Percentiles rank a stretch among this genome's conserved stretches.
Evolutionary conservation across 2,797 vertebrate species (phyloP).

Genomic region (Cyclura pinguis): DNA sequence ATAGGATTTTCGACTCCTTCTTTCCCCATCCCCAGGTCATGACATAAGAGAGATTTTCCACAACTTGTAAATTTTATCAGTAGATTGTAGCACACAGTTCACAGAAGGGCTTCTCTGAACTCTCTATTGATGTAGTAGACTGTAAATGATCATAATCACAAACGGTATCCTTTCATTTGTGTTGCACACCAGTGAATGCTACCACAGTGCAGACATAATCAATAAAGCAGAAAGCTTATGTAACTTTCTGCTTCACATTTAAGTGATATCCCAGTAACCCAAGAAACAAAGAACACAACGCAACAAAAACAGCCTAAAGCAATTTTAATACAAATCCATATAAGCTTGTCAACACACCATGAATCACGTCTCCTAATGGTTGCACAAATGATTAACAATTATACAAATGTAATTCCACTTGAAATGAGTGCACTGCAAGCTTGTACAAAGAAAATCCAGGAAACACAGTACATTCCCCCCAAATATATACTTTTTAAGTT

Average conservation of each 20-base stretch:
- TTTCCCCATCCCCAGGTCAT: neutral
- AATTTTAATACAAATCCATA: conserved; percentile 46
- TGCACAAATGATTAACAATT: conserved; percentile 20
- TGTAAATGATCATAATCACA: conserved; percentile 8
- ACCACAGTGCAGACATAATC: conserved; percentile 24
- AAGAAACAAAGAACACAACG: conserved; percentile 48
- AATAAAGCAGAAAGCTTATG: conserved; percentile 47
- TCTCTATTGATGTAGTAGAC: neutral
- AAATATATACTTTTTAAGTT: neutral
- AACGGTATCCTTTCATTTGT: conserved; percentile 36
- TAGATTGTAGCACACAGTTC: neutral
- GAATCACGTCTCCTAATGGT: conserved; percentile 25
- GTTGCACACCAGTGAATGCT: conserved; percentile 46
- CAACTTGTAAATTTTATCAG: conserved; percentile 20
- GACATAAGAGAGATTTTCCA: conserved; percentile 16
- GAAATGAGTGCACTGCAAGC: conserved; percentile 33
- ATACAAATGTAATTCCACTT: conserved; percentile 42
- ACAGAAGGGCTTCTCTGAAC: conserved; percentile 25
- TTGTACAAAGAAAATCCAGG: neutral
- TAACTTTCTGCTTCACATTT: conserved; percentile 33
- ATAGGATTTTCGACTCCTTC: neutral
- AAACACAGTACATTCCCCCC: neutral
- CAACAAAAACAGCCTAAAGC: neutral
- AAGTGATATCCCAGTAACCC: conserved; percentile 42
- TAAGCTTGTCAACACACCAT: conserved; percentile 18